Evolutionary conservation across 1,140 invertebrate genomes (phyloP).

Genomic region (Drosophila dunni): DNA sequence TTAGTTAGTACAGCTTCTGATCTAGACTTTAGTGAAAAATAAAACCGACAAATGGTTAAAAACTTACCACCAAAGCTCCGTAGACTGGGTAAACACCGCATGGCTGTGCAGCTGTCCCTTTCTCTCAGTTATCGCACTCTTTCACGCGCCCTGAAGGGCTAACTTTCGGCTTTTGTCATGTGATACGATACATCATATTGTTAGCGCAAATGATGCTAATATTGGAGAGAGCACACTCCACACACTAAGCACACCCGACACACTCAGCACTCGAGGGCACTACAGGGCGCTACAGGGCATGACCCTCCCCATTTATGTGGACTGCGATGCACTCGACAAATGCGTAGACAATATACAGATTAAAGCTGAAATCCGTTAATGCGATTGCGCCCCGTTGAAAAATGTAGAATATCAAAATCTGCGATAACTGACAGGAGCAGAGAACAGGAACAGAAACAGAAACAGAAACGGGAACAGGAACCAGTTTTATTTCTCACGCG

Average conservation of each 20-base stretch:
- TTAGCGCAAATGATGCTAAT: slow-evolving; percentile 46
- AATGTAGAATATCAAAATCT: slow-evolving; percentile 20
- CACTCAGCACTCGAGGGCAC: slow-evolving; percentile 25
- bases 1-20: no score
- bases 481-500: slow-evolving; percentile 46
- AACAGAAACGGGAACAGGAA: background rate
- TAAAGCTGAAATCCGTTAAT: slow-evolving; percentile 79
- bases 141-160: slow-evolving; percentile 2
- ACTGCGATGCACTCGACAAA: slow-evolving; percentile 30
- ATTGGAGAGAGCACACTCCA: slow-evolving; percentile 29
- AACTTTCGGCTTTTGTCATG: slow-evolving; percentile 46
- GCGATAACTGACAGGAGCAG: slow-evolving; percentile 37
- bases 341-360: slow-evolving; percentile 56
- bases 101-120: background rate
- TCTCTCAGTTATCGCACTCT: background rate
- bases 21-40: no score
- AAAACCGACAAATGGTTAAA: no score
- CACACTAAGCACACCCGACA: background rate
- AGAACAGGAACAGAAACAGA: slow-evolving; percentile 5
- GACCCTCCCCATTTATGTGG: slow-evolving; percentile 1
- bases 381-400: slow-evolving; percentile 61
- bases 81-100: background rate
- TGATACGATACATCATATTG: slow-evolving; percentile 44
- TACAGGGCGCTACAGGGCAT: background rate
- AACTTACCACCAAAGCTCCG: background rate